Conservation (phyloP, 1,140 invertebrate species). For the Drosophila subobscura region DNA sequence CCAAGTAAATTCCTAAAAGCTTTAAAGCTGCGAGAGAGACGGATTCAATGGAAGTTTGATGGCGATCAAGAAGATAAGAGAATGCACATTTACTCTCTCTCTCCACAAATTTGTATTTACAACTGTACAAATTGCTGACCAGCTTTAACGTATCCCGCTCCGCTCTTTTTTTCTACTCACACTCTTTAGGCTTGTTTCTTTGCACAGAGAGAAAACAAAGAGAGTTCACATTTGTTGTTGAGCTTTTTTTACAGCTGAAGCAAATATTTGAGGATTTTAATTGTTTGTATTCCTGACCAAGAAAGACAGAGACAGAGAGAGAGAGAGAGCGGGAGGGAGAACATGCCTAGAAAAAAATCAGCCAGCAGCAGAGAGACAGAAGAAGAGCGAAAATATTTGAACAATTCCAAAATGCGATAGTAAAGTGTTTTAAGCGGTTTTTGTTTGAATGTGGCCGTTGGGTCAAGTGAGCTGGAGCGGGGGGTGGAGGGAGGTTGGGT, state of each 20-base stretch:
- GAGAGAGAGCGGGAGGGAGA: neutral
- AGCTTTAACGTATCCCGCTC: conserved; percentile 10
- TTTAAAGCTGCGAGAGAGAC: too few relatives aligned
- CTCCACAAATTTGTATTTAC: conserved; percentile 21
- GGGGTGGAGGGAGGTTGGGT: neutral
- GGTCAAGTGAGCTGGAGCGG: neutral
- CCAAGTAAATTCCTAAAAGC: too few relatives aligned
- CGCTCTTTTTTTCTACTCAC: conserved; percentile 1
- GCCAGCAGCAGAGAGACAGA: conserved; percentile 28
- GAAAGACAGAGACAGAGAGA: too few relatives aligned
- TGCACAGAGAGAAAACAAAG: conserved; percentile 10
- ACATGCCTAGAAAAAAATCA: conserved; percentile 40
- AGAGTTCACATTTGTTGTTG: conserved; percentile 37
- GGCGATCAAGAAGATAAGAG: too few relatives aligned
- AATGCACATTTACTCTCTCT: too few relatives aligned
- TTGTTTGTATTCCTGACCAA: conserved; percentile 64
- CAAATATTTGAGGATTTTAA: conserved; percentile 80
- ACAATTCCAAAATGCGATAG: conserved; percentile 82
- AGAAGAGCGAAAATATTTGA: conserved; percentile 71
- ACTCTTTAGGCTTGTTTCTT: conserved; percentile 25
- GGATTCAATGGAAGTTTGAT: too few relatives aligned
- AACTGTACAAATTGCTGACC: conserved; percentile 40
- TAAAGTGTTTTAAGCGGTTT: conserved; percentile 82
- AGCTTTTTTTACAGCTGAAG: conserved; percentile 40
- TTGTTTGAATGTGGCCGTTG: conserved; percentile 65